Percentiles rank a stretch among this genome's conserved stretches.
Evolutionary conservation across 1,140 invertebrate species (phyloP).

Genomic region (Megalonaias nervosa): DNA sequence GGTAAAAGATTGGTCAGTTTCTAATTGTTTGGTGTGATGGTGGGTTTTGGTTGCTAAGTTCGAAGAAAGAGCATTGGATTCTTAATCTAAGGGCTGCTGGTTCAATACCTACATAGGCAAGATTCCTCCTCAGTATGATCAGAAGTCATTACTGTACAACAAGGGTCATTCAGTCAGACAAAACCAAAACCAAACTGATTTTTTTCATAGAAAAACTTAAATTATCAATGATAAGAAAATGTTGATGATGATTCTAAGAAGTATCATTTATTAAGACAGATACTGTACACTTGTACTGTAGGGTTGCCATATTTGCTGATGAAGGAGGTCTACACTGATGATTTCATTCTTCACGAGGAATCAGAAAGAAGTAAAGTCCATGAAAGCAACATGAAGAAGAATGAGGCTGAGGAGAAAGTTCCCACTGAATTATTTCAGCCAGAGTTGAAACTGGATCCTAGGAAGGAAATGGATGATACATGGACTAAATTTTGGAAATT

Average conservation of each 20-base stretch:
- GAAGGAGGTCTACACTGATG: slow-evolving; percentile 66
- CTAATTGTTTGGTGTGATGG: too few species aligned
- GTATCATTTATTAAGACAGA: neutral
- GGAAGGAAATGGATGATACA: slow-evolving; percentile 56
- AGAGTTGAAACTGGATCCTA: slow-evolving; percentile 38
- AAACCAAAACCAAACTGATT: neutral
- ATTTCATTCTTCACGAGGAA: slow-evolving; percentile 69
- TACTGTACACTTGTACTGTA: slow-evolving; percentile 25
- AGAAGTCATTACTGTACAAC: too few species aligned
- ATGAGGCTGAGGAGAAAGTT: slow-evolving; percentile 17
- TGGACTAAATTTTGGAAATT: slow-evolving; percentile 64
- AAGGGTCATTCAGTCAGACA: neutral
- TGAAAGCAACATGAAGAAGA: slow-evolving; percentile 24
- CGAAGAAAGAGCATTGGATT: too few species aligned
- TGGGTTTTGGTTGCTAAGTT: neutral
- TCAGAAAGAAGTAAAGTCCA: slow-evolving; percentile 41
- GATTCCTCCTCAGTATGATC: neutral
- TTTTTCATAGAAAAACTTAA: neutral
- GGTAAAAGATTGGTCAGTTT: too few species aligned
- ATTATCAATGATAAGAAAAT: neutral
- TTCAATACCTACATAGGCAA: too few species aligned
- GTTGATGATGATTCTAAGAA: neutral
- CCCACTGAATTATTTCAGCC: slow-evolving; percentile 3
- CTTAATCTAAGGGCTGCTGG: too few species aligned
- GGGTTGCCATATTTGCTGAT: slow-evolving; percentile 68